Base-by-base conservation (phyloP, 2,888 invertebrate species). In the Drosophila koepferae region DNA sequence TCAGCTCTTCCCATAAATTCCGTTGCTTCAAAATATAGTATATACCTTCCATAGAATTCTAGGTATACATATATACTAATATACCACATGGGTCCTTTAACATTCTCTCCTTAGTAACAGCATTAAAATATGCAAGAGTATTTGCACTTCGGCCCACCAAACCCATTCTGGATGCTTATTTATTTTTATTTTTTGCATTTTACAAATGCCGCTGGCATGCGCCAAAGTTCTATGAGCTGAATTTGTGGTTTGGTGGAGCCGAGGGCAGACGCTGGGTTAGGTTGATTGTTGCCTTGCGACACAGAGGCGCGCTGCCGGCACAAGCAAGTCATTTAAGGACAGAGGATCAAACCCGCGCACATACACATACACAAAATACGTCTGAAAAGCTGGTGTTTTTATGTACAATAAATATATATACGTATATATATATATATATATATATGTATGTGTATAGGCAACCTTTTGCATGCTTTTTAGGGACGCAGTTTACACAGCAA, bases 381-480 rank as follows among this genome's bases (percentile, higher is more conserved):
- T 28, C 31, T 14, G 46, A 16, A 28, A 10, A n/a, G 31, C 31
- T 23, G 12, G 28, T 41, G 18, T 54, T 20, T 36, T 10, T 64
- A 55, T 59, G 55, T 38, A 58, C 38, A 43, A 53, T 53, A 31
- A 14, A 44, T 41, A 49, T 16, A 31, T 16, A 20, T 34, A 43
- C 10, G 12, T 8, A 28, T 28, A 53, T 54, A 59, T 51, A 36
- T 53, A 48, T 14, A 23, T 20, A 18, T 28, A 12, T 5, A 20
- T 3, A 48, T 9, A 56, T 58, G 55, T 51, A 23, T 44, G 31
- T 58, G 59, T 68, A 63, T 54, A 44, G 23, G 65, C 31, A 77
- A 79, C 74, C 73, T 81, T 85, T 82, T 81, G 77, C 78, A 77
- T 78, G 77, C 80, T 81, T 87, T 80, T 78, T 73, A 80, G 69